Conservation (phyloP, 2,888 invertebrate species). For the Eurois occulta region DNA sequence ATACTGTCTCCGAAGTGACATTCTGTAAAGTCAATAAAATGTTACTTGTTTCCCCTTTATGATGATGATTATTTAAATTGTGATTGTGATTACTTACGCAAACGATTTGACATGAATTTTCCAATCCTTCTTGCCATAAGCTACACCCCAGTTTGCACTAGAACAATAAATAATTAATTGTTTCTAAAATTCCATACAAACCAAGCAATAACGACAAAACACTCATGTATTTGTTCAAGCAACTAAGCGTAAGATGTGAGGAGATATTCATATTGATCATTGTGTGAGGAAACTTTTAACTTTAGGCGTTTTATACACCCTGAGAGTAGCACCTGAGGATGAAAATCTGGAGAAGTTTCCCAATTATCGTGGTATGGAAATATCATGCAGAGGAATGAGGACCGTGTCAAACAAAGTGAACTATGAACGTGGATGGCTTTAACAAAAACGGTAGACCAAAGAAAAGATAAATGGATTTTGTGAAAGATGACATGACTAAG, state of each 20-base stretch:
- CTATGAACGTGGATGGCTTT: not conserved
- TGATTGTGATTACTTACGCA: slow-evolving; percentile 93
- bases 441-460: not conserved
- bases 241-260: slow-evolving; percentile 39
- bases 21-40: slow-evolving; percentile 89
- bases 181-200: slow-evolving; percentile 9
- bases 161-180: slow-evolving; percentile 78
- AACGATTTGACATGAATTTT: slow-evolving; percentile 94
- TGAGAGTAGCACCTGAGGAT: not conserved
- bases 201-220: slow-evolving; percentile 20
- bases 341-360: not conserved
- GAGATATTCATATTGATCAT: not conserved
- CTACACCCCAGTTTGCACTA: slow-evolving; percentile 96
- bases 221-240: slow-evolving; percentile 21
- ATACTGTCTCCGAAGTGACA: slow-evolving; percentile 92
- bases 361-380: not conserved
- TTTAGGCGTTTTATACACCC: not conserved
- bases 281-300: not conserved
- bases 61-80: slow-evolving; percentile 3
- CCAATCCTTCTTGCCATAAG: slow-evolving; percentile 94
- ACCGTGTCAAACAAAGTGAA: not conserved
- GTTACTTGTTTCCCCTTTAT: not conserved
- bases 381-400: not conserved
- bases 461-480: not conserved
- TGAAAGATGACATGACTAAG: not conserved